Evolutionary conservation across 2,888 invertebrate species (phyloP).

Genomic region (Laothoe populi): DNA sequence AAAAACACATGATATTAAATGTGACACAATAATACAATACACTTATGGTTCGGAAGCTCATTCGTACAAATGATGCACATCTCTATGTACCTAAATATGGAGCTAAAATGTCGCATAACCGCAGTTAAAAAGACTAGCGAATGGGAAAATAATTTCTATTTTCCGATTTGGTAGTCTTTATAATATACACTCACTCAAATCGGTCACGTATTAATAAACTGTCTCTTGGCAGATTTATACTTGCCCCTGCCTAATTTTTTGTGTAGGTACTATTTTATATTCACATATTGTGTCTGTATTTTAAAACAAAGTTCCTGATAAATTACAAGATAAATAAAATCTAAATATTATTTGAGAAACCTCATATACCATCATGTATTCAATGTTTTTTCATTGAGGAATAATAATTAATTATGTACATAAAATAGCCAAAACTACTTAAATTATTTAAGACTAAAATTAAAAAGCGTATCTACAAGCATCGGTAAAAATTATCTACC

Average conservation of each 20-base stretch:
- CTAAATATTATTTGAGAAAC: not conserved
- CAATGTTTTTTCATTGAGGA: constrained; percentile 31
- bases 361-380: constrained; percentile 24
- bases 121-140: too few relatives aligned
- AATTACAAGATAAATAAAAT: not conserved
- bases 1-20: constrained; percentile 1
- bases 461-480: constrained; percentile 59
- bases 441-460: constrained; percentile 41
- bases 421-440: constrained; percentile 82
- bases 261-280: too few relatives aligned
- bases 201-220: not conserved
- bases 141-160: too few relatives aligned
- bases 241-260: too few relatives aligned
- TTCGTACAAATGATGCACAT: too few relatives aligned
- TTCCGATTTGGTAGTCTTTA: too few relatives aligned
- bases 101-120: too few relatives aligned
- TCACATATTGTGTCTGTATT: too few relatives aligned
- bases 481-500: constrained; percentile 36
- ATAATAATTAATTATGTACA: constrained; percentile 47
- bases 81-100: too few relatives aligned
- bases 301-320: constrained; percentile 2
- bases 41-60: too few relatives aligned
- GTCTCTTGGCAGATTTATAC: not conserved
- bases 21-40: too few relatives aligned
- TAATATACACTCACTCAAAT: too few relatives aligned